Evolutionary conservation across 53 echinoderm and acorn worm genomes (phyloP), one percentile per base, ranked within the genome.

Genomic region (Astropecten irregularis): DNA sequence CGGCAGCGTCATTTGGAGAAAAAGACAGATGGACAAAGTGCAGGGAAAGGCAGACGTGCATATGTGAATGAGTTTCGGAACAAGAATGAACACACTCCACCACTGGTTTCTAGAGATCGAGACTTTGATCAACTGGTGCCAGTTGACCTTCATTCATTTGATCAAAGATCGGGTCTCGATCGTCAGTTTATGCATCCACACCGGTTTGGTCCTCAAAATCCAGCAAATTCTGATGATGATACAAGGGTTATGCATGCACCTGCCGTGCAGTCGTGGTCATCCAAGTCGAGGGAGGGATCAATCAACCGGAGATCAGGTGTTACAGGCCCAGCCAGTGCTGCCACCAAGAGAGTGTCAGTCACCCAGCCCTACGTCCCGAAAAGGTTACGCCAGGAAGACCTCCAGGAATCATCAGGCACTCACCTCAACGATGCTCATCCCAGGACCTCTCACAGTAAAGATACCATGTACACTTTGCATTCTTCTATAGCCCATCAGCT

Each of bases 281-380:
- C 66, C 2, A 10, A 36, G 66, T 39, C 66, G 0, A 66, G 66
- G 42, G 42, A 42, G 7, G 36, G 66, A 38, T 19, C 66, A 66
- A 21, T 21, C 20, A 10, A 18, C 2, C 66, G 35, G 35, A 63
- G 6, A 18, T 14, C 9, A 35, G 16, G 66, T n/a, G n/a, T n/a
- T n/a, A n/a, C n/a, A n/a, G n/a, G n/a, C n/a, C n/a, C n/a, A n/a
- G n/a, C n/a, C n/a, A n/a, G n/a, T n/a, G 9, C 10, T 3, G 18
- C 30, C 16, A 19, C 5, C 23, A 79, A 79, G 5, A 40, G 79
- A 79, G 5, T n/a, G 39, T 29, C 62, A 61, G 81, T 33, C 38
- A 51, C 40, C 20, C 83, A 82, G 30, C 83, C 83, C 2, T 82
- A 82, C 30, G 44, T 82, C 52, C 68, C 83, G 0, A 82, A 67